Base-by-base conservation (phyloP, 2,888 invertebrate species). In the Zaprionus obscuricornis region DNA sequence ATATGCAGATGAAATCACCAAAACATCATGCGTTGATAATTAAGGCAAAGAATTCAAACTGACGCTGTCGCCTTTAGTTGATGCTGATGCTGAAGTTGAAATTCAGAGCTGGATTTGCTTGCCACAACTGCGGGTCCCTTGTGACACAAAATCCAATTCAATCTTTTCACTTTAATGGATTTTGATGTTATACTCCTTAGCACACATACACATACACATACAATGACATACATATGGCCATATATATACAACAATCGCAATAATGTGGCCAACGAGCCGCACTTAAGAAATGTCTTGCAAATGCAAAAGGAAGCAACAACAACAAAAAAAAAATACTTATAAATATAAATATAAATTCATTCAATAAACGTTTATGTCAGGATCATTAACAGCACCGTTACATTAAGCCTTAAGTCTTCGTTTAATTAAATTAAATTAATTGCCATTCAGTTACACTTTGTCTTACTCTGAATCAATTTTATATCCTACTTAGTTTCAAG, bases 1-100 rank as follows among this genome's bases (percentile, higher is more conserved):
- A 81, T 83, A 78, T 78, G 84, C 77, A 78, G 77, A 78, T 78
- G 81, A 78, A 83, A 77, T 78, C 77, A 83, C 81, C 74, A 74
- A 74, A 72, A 70, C 77, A 79, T 78, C 81, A 78, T 81, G 84
- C 77, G 81, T 77, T 84, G 77, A 78, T 78, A 78, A 78, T 78
- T 78, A 78, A 78, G 77, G 65, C 84, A 65, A 79, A 71, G 77
- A 83, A 78, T 78, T 60, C 83, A 77, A 79, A 69, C 79, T 60
- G 79, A 73, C 55, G 50, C 59, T 63, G 83, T 82, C 79, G 76
- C 73, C 79, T 66, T 65, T 46, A 63, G 60, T 60, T 65, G 66
- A 46, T 29, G 29, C 31, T 34, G 27, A 26, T 17, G 3, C 17
- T 31, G n/a, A 24, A 20, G 10, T 16, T 20, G 6, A 29, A 40